A percentile compares a stretch with the other conserved stretches of the same genome.
These are phyloP conservation scores for Diadema setosum DNA, from an alignment of 35 echinoderm and acorn worm species.

Conservation along the genomic window DNA sequence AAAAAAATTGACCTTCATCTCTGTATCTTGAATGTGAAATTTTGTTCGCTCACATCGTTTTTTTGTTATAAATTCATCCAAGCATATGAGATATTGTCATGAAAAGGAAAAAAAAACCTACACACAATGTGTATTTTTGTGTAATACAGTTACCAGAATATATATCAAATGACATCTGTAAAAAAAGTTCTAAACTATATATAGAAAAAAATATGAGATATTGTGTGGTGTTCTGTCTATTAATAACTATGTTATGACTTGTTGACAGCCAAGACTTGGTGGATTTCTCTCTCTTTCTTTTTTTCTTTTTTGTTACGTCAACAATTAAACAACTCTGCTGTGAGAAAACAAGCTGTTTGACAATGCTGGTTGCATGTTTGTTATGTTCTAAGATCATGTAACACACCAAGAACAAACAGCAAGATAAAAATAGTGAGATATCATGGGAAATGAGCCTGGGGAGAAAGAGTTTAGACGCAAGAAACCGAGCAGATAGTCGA, in stretches of 20 bases:
- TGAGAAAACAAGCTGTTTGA: background rate
- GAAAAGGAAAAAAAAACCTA: background rate
- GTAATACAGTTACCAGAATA: background rate
- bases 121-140: background rate
- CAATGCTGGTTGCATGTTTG: background rate
- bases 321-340: constrained; percentile 32
- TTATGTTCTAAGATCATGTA: no score
- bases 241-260: background rate
- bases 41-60: background rate
- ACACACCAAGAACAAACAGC: no score
- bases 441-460: no score
- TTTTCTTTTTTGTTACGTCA: no score
- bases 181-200: constrained; percentile 24
- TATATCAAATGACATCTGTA: constrained; percentile 7
- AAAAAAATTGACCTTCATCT: background rate
- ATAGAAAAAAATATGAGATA: constrained; percentile 23
- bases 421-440: no score
- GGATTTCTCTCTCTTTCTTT: background rate
- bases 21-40: background rate
- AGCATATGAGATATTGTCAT: background rate
- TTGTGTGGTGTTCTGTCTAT: constrained; percentile 16
- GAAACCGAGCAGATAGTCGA: no score
- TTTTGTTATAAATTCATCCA: background rate
- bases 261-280: constrained; percentile 8
- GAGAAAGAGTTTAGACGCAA: no score